Percentiles rank a stretch among this genome's conserved stretches.
phyloP scores from a whole-genome alignment of 2,113 vertebrate species.

The Ictalurus furcatus region DNA sequence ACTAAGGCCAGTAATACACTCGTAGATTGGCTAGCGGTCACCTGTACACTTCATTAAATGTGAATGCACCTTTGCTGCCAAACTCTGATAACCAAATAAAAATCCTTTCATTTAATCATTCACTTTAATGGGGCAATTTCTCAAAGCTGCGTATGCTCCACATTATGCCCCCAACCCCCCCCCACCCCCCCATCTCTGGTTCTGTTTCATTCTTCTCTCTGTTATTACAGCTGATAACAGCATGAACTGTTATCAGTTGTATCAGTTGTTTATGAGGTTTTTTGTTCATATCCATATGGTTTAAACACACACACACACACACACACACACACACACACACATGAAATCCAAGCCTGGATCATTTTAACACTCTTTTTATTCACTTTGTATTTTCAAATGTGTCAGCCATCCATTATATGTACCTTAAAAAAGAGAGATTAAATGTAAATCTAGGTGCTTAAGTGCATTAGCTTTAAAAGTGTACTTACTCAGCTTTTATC shows the following conservation, averaged over 20 bases:
- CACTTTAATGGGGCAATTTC: conserved; percentile 33
- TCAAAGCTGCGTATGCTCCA: conserved; percentile 19
- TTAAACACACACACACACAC: not conserved
- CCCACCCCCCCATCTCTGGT: not conserved
- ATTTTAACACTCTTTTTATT: not conserved
- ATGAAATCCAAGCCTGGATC: conserved; percentile 9
- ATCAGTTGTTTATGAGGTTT: not conserved
- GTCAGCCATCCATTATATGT: conserved; percentile 15
- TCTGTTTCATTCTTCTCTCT: not conserved
- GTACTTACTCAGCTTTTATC: conserved; percentile 13
- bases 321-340: not conserved
- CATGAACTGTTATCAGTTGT: not conserved
- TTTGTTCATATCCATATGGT: not conserved
- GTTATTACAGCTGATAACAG: conserved; percentile 6
- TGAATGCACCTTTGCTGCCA: conserved; percentile 28
- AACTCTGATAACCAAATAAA: conserved; percentile 36
- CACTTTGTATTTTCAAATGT: conserved; percentile 19
- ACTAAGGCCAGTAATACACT: not conserved
- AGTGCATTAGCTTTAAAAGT: conserved; percentile 21
- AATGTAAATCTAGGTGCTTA: conserved; percentile 30
- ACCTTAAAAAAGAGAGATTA: conserved; percentile 29
- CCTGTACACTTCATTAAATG: conserved; percentile 43
- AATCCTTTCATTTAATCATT: conserved; percentile 38
- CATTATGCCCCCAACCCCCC: not conserved
- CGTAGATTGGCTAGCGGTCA: not conserved